Evolutionary conservation across 2,888 invertebrate genomes (phyloP), one percentile per base, ranked within the genome.

Genomic region (Drosophila seclusa): DNA sequence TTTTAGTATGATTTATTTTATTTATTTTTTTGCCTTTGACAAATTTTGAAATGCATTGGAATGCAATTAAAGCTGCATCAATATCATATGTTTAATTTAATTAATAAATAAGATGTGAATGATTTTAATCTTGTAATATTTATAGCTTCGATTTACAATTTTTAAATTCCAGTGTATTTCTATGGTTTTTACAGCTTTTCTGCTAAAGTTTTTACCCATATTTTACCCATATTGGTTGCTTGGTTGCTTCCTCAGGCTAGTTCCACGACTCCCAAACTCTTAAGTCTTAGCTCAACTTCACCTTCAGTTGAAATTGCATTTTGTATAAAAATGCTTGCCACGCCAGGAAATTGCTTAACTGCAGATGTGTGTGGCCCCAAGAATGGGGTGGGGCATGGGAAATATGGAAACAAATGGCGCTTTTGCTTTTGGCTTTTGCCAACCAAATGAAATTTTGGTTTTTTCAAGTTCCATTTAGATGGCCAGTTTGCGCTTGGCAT

Each of bases 361-460:
- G 29, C 31, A 36, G 45, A 13, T 21, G 11, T 40, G 18, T 58
- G 29, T 49, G 49, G 3, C 7, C 31, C 21, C 50, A 32, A 55
- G 38, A 42, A 57, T 49, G 31, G 49, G 40, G 42, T 50, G 62
- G 55, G 61, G 34, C 11, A 38, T 13, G 57, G 40, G 38, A 80
- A 79, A 84, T 81, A 87, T 89, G 87, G 84, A 89, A 89, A 89
- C 89, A 87, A 89, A 85, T 85, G 87, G 74, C 84, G 58, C 52
- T 84, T 66, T 69, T 72, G 79, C 82, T 70, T 68, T 73, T 68
- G 69, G 78, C 66, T 70, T 85, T 72, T 68, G 54, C 59, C 66
- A 87, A 75, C 68, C 62, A 73, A 72, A 52, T 63, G 63, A 69
- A 38, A 70, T 68, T 66, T 73, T 70, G 52, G 61, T 70, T 72